These are phyloP conservation scores for Mus spicilegus DNA, from an alignment of 2,113 vertebrate genomes.

Conservation along the genomic window DNA sequence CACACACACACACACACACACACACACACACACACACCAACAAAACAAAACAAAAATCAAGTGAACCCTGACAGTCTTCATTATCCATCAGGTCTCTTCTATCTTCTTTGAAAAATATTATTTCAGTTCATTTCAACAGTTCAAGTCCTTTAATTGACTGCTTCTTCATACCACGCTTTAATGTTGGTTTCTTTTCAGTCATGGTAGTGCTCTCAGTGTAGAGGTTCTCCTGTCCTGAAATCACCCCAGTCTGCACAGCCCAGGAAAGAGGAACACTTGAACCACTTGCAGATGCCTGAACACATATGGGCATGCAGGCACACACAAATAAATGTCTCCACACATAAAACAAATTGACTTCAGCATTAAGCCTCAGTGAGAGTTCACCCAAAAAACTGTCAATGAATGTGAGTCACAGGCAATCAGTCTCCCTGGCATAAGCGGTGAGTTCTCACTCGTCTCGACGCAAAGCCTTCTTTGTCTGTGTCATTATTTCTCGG, in stretches of 20 bases:
- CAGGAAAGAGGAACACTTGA: background rate
- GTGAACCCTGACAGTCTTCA: background rate
- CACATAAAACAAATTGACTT: slow-evolving; percentile 17
- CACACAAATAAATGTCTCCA: background rate
- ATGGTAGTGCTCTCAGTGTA: background rate
- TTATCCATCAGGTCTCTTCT: background rate
- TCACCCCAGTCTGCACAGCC: background rate
- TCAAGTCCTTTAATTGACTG: background rate
- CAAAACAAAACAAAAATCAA: background rate
- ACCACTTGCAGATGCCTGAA: background rate
- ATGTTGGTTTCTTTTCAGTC: background rate
- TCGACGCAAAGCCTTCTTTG: slow-evolving; percentile 45
- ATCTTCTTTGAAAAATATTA: background rate
- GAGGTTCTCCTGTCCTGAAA: background rate
- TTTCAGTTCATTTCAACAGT: background rate
- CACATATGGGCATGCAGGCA: background rate
- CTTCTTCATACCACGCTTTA: background rate
- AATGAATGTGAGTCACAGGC: background rate
- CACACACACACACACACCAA: background rate
- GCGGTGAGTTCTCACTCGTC: slow-evolving; percentile 18
- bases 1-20: background rate
- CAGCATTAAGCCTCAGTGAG: background rate
- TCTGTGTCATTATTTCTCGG: background rate
- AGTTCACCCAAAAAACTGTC: slow-evolving; percentile 48
- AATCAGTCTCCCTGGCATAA: slow-evolving; percentile 30